phyloP scores from a whole-genome alignment of 2,888 invertebrate genomes.

The Temnothorax unifasciatus region DNA sequence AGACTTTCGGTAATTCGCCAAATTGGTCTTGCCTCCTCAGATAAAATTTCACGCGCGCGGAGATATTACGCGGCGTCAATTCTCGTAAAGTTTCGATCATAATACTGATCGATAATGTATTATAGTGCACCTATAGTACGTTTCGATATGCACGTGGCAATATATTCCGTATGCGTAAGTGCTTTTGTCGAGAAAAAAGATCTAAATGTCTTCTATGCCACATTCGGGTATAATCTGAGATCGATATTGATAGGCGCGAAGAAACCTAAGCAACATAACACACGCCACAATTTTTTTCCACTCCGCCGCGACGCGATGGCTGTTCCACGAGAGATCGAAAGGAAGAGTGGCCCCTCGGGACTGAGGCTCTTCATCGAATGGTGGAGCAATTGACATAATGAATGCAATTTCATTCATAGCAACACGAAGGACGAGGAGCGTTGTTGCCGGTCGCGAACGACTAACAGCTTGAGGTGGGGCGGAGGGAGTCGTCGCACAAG shows the following conservation, averaged over 20 bases:
- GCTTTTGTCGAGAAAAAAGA: background rate
- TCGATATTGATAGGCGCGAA: background rate
- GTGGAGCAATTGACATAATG: conserved; percentile 77
- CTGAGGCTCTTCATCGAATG: conserved; percentile 74
- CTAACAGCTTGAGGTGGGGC: conserved; percentile 62
- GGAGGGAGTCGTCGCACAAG: conserved; percentile 18
- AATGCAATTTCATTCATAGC: conserved; percentile 78
- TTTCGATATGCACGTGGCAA: no score
- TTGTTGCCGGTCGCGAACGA: conserved; percentile 73
- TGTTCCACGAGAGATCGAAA: conserved; percentile 37
- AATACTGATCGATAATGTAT: background rate
- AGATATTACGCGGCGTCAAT: background rate
- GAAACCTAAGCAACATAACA: background rate
- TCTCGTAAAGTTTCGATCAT: background rate
- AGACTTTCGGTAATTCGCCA: conserved; percentile 38
- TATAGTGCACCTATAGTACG: background rate
- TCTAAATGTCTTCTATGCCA: background rate
- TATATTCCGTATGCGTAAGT: no score
- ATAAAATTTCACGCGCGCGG: conserved; percentile 19
- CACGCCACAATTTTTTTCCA: background rate
- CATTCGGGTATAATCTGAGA: background rate
- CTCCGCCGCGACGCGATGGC: background rate
- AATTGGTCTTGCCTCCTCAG: conserved; percentile 6
- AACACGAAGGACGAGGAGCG: conserved; percentile 67
- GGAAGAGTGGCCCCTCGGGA: conserved; percentile 60